Base-by-base conservation (phyloP, 2,797 vertebrate species). In the Pseudopleuronectes americanus region DNA sequence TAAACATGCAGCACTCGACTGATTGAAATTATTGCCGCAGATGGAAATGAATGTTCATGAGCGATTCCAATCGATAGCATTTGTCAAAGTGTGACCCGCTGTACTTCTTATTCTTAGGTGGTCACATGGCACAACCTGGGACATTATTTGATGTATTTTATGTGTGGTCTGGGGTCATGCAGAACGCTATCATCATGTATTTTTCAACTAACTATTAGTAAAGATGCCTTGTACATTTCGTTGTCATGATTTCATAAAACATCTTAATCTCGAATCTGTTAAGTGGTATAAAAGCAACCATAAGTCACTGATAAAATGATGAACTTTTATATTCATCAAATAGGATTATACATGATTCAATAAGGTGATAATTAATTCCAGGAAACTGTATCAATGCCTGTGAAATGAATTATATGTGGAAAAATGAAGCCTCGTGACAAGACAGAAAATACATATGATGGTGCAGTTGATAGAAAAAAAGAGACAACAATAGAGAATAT, bases 191-290 rank as follows among this genome's bases (percentile, higher is more conserved):
- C 21, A 67, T 53, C 69, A 64, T 31, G 45, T 68, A 51, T 71
- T 63, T 38, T 68, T 28, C 4, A 51, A 13, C 45, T 65, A 71
- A 72, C 41, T 47, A 55, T 84, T 62, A 66, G 21, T 24, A 19
- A 58, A 71, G 24, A 73, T 64, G 43, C 60, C 69, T 56, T 49
- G 19, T 68, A 60, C 49, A 84, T 75, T 79, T 71, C 64, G 68
- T 12, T 26, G 45, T 67, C 74, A 74, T 64, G 71, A 71, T 70
- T 77, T 81, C 47, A 85, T 75, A 56, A 86, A 76, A 60, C 74
- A 75, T 74, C 43, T 80, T 56, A 17, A 54, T 76, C 62, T 67
- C 68, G 66, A 82, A 41, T 41, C 38, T 14, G 38, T 41, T 41
- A 41, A 31, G 7, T 31, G 28, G 28, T 8, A 31, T 31, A 8